Base-by-base conservation (phyloP, 2,888 invertebrate genomes). In the Rutpela maculata region DNA sequence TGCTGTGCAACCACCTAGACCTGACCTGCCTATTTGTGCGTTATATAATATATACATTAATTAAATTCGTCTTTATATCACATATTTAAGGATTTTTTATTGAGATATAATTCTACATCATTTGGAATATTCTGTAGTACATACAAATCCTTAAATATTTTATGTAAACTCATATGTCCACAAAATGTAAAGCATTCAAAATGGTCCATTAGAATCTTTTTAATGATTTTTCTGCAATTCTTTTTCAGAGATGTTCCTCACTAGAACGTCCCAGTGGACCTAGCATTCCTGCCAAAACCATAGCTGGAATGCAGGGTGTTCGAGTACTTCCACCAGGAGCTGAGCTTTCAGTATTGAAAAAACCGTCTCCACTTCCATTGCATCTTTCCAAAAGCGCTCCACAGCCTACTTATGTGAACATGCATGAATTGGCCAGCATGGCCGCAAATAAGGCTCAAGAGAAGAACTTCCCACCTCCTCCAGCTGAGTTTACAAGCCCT, bases 341-440 rank as follows among this genome's bases (percentile, higher is more conserved):
- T 83, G 90, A 92, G 43, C 78, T 90, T 9, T 87, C 88, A 35
- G 83, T 88, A 43, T 85, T 89, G 84, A 90, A 86, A 75, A 92
- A 94, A 85, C 95, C 95, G 1, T 93, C 94, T 9, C 93, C 94
- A 0, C 90, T 95, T 86, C 95, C 95, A 79, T 94, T 94, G 79
- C 95, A 95, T 89, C 92, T 95, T 83, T 93, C 95, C 84, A 95
- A 95, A 93, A 94, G 94, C 31, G 73, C 91, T 87, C 92, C 93
- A 60, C 94, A 95, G 90, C 97, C 97, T 26, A 93, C 97, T 86
- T 97, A 97, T 90, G 97, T 97, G 86, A 97, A 97, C 89, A 96
- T 97, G 96, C 96, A 96, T 81, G 97, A 97, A 89, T 90, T 97
- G 88, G 96, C 96, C 26, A 94, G 93, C 85, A 92, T 96, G 91